Conservation (phyloP, 2,797 vertebrate genomes). For the Toxotes lorentzi region DNA sequence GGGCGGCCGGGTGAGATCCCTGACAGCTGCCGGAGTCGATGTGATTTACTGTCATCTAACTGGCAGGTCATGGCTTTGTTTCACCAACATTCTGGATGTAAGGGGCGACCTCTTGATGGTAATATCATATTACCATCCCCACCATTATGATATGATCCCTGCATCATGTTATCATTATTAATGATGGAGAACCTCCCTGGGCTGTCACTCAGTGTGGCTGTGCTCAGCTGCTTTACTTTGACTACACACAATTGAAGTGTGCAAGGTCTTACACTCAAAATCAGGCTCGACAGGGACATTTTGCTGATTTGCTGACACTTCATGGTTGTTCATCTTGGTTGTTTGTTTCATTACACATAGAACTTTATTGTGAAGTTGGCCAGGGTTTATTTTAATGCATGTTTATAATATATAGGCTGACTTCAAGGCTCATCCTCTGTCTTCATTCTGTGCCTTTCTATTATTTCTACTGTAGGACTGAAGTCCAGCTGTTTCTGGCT, state of each 20-base stretch:
- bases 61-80: constrained; percentile 39
- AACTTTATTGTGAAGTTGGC: background rate
- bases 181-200: constrained; percentile 32
- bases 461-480: background rate
- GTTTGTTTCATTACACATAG: constrained; percentile 29
- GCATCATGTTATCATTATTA: constrained; percentile 11
- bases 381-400: background rate
- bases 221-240: constrained; percentile 16
- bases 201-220: constrained; percentile 10
- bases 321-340: constrained; percentile 14
- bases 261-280: background rate
- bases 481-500: background rate
- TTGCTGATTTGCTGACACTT: constrained; percentile 57
- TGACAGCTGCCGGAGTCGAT: background rate
- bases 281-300: constrained; percentile 23
- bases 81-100: background rate
- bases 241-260: too few species aligned
- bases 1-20: background rate
- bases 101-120: background rate
- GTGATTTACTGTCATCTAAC: constrained; percentile 38
- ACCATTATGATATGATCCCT: background rate
- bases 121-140: too few species aligned
- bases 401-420: background rate
- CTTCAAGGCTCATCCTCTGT: background rate
- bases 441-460: background rate